These are phyloP conservation scores for Tribolium freemani DNA, from an alignment of 2,888 invertebrate genomes.

Conservation along the genomic window DNA sequence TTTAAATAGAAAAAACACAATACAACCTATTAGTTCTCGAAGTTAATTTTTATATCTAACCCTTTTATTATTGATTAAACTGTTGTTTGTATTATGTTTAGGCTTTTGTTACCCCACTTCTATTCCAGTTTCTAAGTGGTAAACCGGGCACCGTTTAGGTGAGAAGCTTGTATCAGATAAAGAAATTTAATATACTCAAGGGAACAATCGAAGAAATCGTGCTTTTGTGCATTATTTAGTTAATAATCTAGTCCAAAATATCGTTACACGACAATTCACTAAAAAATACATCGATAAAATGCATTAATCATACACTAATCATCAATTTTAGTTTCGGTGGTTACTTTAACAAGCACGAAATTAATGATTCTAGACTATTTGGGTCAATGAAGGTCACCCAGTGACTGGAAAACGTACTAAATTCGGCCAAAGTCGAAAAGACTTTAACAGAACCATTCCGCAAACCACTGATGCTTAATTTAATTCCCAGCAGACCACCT, in stretches of 20 bases:
- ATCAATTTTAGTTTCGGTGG: neutral
- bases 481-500: neutral
- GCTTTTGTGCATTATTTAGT: neutral
- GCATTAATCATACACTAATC: neutral
- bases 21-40: neutral
- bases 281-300: neutral
- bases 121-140: too few species aligned
- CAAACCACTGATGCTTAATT: conserved; percentile 1
- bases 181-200: neutral
- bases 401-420: too few species aligned
- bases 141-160: too few species aligned
- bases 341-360: neutral
- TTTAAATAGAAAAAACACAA: neutral
- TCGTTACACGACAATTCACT: neutral
- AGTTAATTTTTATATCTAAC: neutral
- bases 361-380: neutral
- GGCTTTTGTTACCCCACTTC: neutral
- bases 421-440: too few species aligned
- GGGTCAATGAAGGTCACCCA: neutral
- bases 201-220: neutral
- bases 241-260: neutral
- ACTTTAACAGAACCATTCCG: neutral
- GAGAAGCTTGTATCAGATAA: neutral
- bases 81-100: neutral
- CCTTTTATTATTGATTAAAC: neutral